Percentiles rank a stretch among this genome's conserved stretches.
Evolutionary conservation across 2,113 vertebrate species (phyloP).

Genomic region (Morphnarchus princeps): DNA sequence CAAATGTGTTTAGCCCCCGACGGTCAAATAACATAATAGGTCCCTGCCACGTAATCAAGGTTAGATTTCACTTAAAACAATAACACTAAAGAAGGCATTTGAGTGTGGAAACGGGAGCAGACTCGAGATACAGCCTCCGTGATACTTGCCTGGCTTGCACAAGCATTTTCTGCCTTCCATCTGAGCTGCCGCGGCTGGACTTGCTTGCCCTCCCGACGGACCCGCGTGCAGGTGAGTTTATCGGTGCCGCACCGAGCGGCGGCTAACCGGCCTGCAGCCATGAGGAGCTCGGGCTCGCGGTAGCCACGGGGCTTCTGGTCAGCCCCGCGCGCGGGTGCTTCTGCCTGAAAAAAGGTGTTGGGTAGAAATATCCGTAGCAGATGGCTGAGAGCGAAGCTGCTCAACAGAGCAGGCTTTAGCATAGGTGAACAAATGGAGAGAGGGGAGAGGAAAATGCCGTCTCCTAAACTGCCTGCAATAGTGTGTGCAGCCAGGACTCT

Average conservation of each 20-base stretch:
- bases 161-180: background rate
- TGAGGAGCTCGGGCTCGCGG: background rate
- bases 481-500: background rate
- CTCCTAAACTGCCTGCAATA: background rate
- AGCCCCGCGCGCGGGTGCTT: fast-evolving
- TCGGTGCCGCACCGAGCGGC: fast-evolving
- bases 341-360: background rate
- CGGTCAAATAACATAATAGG: background rate
- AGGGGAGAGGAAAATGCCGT: background rate
- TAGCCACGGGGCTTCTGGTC: background rate
- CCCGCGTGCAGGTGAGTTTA: fast-evolving
- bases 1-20: background rate
- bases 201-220: background rate
- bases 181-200: background rate
- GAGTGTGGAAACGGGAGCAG: background rate
- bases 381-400: background rate
- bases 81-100: background rate
- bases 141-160: background rate
- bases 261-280: background rate
- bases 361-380: background rate
- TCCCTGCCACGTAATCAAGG: background rate
- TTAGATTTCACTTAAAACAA: slow-evolving; percentile 1
- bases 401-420: background rate
- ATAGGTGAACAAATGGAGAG: background rate
- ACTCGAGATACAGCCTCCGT: background rate